These are phyloP conservation scores for Micromesistius poutassou DNA, from an alignment of 2,797 vertebrate genomes.

Conservation along the genomic window DNA sequence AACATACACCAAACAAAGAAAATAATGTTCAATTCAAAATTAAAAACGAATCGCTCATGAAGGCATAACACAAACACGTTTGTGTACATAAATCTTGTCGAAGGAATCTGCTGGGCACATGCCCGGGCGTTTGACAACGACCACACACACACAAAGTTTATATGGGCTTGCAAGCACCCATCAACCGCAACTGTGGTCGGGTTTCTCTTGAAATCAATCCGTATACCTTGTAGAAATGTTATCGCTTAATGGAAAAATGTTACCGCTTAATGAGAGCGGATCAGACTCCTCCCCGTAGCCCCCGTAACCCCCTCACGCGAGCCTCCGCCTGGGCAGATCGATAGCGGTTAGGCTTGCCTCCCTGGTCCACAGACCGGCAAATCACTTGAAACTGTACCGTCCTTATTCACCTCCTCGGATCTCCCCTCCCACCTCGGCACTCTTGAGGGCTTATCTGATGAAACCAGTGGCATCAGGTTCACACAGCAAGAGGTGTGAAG, in stretches of 20 bases:
- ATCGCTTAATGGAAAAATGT: constrained; percentile 58
- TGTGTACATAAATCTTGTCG: too few relatives aligned
- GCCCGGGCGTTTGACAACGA: too few relatives aligned
- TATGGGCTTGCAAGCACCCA: too few relatives aligned
- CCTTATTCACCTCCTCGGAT: constrained; percentile 26
- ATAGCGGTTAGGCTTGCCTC: constrained; percentile 49
- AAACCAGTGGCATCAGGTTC: constrained; percentile 35
- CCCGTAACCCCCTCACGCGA: constrained; percentile 52
- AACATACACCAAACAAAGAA: too few relatives aligned
- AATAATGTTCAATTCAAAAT: too few relatives aligned
- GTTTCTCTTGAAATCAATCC: constrained; percentile 39
- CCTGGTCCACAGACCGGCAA: constrained; percentile 29
- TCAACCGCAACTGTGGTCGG: neutral
- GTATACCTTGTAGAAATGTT: constrained; percentile 51
- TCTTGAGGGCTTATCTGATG: constrained; percentile 36
- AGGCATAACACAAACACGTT: too few relatives aligned
- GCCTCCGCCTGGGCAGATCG: constrained; percentile 58
- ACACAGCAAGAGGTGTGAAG: neutral
- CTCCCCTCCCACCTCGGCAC: constrained; percentile 9
- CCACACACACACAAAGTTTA: too few relatives aligned
- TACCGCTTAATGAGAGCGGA: constrained; percentile 56
- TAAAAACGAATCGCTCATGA: too few relatives aligned
- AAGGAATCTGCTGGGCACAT: too few relatives aligned
- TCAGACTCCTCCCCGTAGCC: constrained; percentile 44
- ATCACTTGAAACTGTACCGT: constrained; percentile 45